Evolutionary conservation across 2,888 invertebrate genomes (phyloP), one percentile per base, ranked within the genome.

Genomic region (Perdita meconis): DNA sequence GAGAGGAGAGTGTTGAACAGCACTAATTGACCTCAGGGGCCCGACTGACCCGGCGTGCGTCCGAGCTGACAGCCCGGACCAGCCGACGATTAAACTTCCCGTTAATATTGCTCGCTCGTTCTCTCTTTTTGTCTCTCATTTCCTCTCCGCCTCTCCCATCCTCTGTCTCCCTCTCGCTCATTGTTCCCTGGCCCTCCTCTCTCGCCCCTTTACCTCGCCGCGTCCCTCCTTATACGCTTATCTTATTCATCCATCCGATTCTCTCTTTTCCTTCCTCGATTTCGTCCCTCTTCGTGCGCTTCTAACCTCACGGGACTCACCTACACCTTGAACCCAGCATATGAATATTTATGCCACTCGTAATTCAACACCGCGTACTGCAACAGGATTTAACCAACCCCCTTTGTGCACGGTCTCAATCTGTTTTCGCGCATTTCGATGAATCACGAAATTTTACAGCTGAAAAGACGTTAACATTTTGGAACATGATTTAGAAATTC

Each of bases 21-120:
- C 88, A 88, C 91, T 92, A 92, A 92, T 91, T 90, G 92, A 92
- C 92, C 91, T 90, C 89, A 84, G 85, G 90, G 88, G 89, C 89
- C 86, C 83, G 85, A 89, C 90, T 91, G 91, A 91, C 90, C 91
- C 89, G 89, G 89, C 90, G 90, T 89, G 88, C 89, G 91, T 89
- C 89, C 89, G 86, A 87, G 89, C 86, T 89, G 88, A 89, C 89
- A 90, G 89, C 83, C 86, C 86, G 86, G 89, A 88, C 89, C 89
- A 85, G 86, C 86, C 89, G 83, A 89, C 89, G 90, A 91, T 90
- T 90, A 91, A 91, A 91, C 91, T 90, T 90, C 89, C 91, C 91
- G 90, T 91, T 92, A 91, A 90, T 89, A 89, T 89, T 83, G 82
- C 86, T 84, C 84, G 84, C 83, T 78, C 78, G 77, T 82, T 83